Base-by-base conservation (phyloP, 1,140 invertebrate genomes). In the Zaprionus taronus region DNA sequence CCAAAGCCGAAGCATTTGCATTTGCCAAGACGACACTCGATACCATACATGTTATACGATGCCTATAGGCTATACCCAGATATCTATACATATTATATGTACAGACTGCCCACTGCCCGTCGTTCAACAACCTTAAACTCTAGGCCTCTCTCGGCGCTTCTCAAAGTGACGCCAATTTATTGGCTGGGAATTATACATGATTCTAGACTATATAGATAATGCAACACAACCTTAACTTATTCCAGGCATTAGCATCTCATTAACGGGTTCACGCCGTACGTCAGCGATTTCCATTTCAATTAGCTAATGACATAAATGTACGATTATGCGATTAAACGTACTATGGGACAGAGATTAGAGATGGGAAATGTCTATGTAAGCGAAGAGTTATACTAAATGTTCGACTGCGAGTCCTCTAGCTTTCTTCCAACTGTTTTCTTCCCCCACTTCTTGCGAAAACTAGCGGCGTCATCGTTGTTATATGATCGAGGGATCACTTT, bases 211-310 rank as follows among this genome's bases (percentile, higher is more conserved):
- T 44, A 44, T 4, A 34, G 31, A 34, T 34, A 34, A 34, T 34
- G 11, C 31, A 34, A 34, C 31, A 34, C 31, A 34, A 58, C 20
- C 58, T 58, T 44, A 44, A 44, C 41, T 47, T 9, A 71, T 61
- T 53, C 55, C 38, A 65, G 28, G 12, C 34, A 72, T 76, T 72
- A 61, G 56, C 73, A 76, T 72, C 24, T 72, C 44, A 72, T 71
- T 76, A 65, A 31, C 12, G 31, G n/a, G 36, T 38, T 64, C n/a
- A 51, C 15, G 2, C 11, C 47, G 31, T 2, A 55, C 14, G 41
- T 44, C 4, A 51, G 34, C 28, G 15, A 61, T 24, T 56, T 44
- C 6, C 5, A 44, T 44, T 44, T 44, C 41, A 17, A 44, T 44
- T 44, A 44, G 36, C 36, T 38, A 38, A 38, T 14, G 15, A 44